These are phyloP conservation scores for Sinhomidia bicolor DNA, from an alignment of 2,888 invertebrate genomes.

Conservation along the genomic window DNA sequence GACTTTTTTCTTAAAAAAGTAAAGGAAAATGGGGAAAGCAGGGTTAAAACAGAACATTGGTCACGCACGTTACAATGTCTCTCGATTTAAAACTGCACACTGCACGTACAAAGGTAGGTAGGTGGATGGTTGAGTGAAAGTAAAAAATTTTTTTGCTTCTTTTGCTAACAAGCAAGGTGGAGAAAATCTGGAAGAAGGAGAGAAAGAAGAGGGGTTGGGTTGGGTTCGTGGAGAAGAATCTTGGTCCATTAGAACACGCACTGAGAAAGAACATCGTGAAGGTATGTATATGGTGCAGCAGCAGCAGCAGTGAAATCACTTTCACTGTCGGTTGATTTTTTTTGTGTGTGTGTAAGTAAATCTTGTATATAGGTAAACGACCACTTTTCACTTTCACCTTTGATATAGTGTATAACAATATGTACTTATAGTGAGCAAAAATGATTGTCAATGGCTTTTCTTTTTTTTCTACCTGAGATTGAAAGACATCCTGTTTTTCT, in stretches of 20 bases:
- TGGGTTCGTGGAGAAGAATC: neutral
- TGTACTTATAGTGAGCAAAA: too few relatives aligned
- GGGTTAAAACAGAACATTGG: neutral
- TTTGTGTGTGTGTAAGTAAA: too few relatives aligned
- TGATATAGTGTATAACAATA: too few relatives aligned
- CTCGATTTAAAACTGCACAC: neutral
- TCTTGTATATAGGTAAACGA: too few relatives aligned
- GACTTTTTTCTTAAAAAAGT: neutral
- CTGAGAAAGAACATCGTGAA: neutral
- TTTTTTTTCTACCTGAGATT: constrained; percentile 84
- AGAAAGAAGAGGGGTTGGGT: too few relatives aligned
- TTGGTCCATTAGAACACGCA: neutral
- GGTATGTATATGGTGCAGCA: too few relatives aligned
- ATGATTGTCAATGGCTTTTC: too few relatives aligned
- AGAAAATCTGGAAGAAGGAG: neutral
- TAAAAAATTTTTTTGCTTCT: neutral
- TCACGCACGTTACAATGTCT: neutral
- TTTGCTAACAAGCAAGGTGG: neutral
- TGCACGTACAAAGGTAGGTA: neutral
- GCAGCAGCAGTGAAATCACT: too few relatives aligned
- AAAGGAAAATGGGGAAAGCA: neutral
- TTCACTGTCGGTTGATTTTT: too few relatives aligned
- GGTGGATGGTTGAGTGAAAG: neutral
- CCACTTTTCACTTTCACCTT: too few relatives aligned
- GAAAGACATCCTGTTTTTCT: constrained; percentile 87